Evolutionary conservation across 2,797 vertebrate genomes (phyloP).

Genomic region (Chiloscyllium punctatum): DNA sequence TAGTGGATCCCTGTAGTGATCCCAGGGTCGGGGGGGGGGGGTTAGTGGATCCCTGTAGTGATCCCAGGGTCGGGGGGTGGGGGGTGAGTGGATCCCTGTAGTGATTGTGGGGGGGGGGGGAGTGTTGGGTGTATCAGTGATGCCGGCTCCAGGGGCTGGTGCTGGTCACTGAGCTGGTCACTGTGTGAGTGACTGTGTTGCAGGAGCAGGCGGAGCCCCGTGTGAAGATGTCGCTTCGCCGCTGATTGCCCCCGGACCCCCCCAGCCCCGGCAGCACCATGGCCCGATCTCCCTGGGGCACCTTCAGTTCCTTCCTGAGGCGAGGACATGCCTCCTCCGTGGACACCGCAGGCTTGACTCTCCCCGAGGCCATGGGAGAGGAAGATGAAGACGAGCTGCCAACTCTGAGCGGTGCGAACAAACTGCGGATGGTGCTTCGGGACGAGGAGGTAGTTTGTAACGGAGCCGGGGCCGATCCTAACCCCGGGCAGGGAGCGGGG

Average conservation of each 20-base stretch:
- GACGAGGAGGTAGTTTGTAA: slow-evolving; percentile 64
- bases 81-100: too few relatives aligned
- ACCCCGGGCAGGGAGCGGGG: slow-evolving; percentile 57
- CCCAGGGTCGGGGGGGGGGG: too few relatives aligned
- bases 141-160: too few relatives aligned
- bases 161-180: too few relatives aligned
- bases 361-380: slow-evolving; percentile 57
- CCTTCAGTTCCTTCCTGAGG: slow-evolving; percentile 55
- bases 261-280: slow-evolving; percentile 49
- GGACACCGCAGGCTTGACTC: slow-evolving; percentile 79
- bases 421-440: slow-evolving; percentile 80
- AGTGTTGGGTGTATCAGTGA: too few relatives aligned
- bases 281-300: slow-evolving; percentile 50
- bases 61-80: too few relatives aligned
- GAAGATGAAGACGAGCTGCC: slow-evolving; percentile 68
- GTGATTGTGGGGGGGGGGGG: too few relatives aligned
- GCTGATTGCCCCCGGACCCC: slow-evolving; percentile 23
- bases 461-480: slow-evolving; percentile 47
- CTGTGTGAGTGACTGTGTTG: too few relatives aligned
- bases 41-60: too few relatives aligned
- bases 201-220: neutral
- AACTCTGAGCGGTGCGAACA: slow-evolving; percentile 61
- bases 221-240: neutral
- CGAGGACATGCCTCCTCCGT: slow-evolving; percentile 55
- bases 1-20: too few relatives aligned